Percentiles rank a stretch among this genome's conserved stretches.
phyloP scores from a whole-genome alignment of 2,888 invertebrate genomes.

The Gisinianus flammeolus region DNA sequence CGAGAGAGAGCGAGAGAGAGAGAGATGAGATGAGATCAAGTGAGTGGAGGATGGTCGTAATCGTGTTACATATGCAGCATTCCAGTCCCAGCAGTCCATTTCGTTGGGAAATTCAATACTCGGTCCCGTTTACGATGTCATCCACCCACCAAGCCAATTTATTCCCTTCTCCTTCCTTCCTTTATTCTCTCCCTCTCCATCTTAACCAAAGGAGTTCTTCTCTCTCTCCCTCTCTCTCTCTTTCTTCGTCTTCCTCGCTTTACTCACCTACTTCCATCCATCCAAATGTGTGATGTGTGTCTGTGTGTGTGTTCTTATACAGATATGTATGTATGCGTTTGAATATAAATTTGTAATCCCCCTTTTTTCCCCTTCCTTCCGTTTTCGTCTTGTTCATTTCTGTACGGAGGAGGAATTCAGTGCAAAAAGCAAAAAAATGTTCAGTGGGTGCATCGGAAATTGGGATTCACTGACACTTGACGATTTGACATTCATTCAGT shows the following conservation, averaged over 20 bases:
- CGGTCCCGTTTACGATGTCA: conserved; percentile 49
- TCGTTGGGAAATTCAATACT: conserved; percentile 45
- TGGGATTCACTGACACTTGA: too few relatives aligned
- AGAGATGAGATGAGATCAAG: too few relatives aligned
- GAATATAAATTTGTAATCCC: too few relatives aligned
- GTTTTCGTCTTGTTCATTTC: too few relatives aligned
- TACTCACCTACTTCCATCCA: conserved; percentile 7
- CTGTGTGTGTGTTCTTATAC: too few relatives aligned
- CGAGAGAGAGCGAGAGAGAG: too few relatives aligned
- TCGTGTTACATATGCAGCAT: conserved; percentile 47
- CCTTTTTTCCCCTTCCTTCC: background rate
- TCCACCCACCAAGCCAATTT: conserved; percentile 6
- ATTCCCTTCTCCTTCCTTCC: background rate
- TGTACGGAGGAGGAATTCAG: too few relatives aligned
- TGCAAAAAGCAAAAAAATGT: too few relatives aligned
- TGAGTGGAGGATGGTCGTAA: conserved; percentile 43
- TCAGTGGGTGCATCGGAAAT: background rate
- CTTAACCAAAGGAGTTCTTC: background rate
- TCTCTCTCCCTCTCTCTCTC: background rate
- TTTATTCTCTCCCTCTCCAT: background rate
- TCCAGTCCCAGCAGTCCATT: conserved; percentile 40
- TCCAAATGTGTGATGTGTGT: conserved; percentile 14
- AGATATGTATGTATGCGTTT: too few relatives aligned
- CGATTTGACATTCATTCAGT: too few relatives aligned
- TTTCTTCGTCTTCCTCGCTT: background rate